Evolutionary conservation across 2,888 invertebrate genomes (phyloP).

Genomic region (Oxystoma pomonae): DNA sequence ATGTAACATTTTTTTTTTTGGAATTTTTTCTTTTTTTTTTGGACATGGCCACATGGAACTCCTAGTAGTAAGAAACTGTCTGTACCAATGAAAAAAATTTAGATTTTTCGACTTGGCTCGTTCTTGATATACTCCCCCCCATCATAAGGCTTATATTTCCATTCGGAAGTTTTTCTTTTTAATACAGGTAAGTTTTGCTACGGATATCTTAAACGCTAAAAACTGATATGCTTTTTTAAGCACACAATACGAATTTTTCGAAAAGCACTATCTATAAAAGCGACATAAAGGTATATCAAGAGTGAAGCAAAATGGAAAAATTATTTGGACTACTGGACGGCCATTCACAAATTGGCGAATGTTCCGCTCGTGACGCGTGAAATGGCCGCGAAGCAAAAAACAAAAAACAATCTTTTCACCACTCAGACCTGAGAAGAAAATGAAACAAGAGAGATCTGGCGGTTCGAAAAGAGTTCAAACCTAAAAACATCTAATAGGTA

Average conservation of each 20-base stretch:
- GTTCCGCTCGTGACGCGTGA: too few relatives aligned
- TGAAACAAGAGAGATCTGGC: neutral
- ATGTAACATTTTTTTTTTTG: slow-evolving; percentile 19
- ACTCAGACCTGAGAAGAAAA: neutral
- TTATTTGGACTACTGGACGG: too few relatives aligned
- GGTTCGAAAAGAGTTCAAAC: neutral
- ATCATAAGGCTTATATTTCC: neutral
- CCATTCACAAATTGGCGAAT: too few relatives aligned
- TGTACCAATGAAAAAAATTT: slow-evolving; percentile 38
- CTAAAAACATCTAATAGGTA: slow-evolving; percentile 12
- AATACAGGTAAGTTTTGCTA: too few relatives aligned
- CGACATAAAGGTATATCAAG: neutral
- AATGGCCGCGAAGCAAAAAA: neutral
- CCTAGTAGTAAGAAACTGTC: slow-evolving; percentile 28
- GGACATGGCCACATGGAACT: slow-evolving; percentile 47
- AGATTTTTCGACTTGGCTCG: slow-evolving; percentile 16
- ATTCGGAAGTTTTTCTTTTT: too few relatives aligned
- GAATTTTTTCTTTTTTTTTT: slow-evolving; percentile 22
- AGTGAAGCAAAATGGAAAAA: neutral
- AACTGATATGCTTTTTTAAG: neutral
- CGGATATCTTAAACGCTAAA: neutral
- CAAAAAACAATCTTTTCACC: neutral
- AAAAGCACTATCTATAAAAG: neutral
- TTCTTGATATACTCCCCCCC: neutral
- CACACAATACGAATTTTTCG: neutral